Evolutionary conservation across 2,113 vertebrate species (phyloP), one percentile per base, ranked within the genome.

Genomic region (Microcebus ravelobensis): DNA sequence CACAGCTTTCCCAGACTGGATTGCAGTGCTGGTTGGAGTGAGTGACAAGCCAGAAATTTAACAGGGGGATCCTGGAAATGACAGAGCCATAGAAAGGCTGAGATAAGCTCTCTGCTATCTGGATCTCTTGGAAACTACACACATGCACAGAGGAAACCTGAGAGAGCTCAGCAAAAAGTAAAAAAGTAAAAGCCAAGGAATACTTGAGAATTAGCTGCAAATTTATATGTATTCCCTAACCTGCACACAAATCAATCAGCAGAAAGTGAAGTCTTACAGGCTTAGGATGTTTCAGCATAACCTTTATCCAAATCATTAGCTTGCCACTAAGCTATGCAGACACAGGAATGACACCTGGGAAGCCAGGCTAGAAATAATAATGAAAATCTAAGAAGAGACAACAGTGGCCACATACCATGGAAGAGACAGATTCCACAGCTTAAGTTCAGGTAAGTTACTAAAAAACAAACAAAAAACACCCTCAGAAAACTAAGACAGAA

Each of bases 11-110:
- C 52, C 48, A 68, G 15, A 34, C 23, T 89, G 48, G 20, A 27
- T 83, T 80, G 27, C 39, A 85, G 50, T 93, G 15, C 15, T 84
- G 9, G 10, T 74, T 93, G 18, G 65, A 21, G 7, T 84, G 31
- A 95, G 36, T 61, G 57, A 70, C 20, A 93, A 95, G 27, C 23
- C 73, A 52, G 79, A 93, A 82, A 77, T 91, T 57, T 91, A 94
- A 61, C 8, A 82, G 73, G 34, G 45, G 86, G 45, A 65, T 36
- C 34, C 17, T 74, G 9, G 29, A 88, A 95, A 89, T 83, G 34
- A 84, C 17, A 91, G 91, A 76, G 25, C 59, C 27, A 74, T 83
- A 63, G 45, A 94, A 77, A 5, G 25, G 1, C 29, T 93, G 21
- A 96, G 81, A 55, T 90, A 82, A 85, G 65, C 50, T 84, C 57